Percentiles rank a stretch among this genome's conserved stretches.
Evolutionary conservation across 92 coral and sea anemone species (phyloP).

Genomic region (Porites lobata): DNA sequence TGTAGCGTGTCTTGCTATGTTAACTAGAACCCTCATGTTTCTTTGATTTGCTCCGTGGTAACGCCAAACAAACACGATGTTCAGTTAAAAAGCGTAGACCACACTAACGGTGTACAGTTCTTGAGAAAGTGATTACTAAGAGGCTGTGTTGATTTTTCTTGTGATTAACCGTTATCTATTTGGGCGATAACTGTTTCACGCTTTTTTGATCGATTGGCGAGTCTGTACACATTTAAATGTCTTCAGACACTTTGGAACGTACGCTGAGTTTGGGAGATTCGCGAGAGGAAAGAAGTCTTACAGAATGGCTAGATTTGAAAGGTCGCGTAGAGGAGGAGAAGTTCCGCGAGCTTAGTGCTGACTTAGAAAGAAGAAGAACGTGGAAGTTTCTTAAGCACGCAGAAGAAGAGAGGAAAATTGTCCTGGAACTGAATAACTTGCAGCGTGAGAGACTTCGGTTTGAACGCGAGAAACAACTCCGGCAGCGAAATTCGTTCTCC

Average conservation of each 20-base stretch:
- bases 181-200: background rate
- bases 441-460: constrained; percentile 77
- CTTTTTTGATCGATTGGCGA: background rate
- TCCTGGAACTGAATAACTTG: constrained; percentile 63
- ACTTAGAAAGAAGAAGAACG: constrained; percentile 76
- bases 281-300: constrained; percentile 49
- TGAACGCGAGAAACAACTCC: constrained; percentile 85
- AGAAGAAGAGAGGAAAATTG: constrained; percentile 71
- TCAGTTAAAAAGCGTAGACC: background rate
- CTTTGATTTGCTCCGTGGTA: background rate
- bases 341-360: constrained; percentile 73
- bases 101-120: background rate
- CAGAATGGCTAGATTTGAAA: constrained; percentile 71
- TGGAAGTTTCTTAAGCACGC: constrained; percentile 61
- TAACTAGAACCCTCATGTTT: constrained; percentile 13
- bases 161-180: background rate
- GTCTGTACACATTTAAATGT: background rate
- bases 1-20: constrained; percentile 31
- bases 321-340: constrained; percentile 75
- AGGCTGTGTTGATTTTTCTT: background rate
- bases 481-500: constrained; percentile 65
- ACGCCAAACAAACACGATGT: constrained; percentile 19
- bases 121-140: background rate
- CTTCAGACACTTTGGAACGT: background rate
- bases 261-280: constrained; percentile 45